phyloP scores from a whole-genome alignment of 2,113 vertebrate species.

The Arvicanthis niloticus region DNA sequence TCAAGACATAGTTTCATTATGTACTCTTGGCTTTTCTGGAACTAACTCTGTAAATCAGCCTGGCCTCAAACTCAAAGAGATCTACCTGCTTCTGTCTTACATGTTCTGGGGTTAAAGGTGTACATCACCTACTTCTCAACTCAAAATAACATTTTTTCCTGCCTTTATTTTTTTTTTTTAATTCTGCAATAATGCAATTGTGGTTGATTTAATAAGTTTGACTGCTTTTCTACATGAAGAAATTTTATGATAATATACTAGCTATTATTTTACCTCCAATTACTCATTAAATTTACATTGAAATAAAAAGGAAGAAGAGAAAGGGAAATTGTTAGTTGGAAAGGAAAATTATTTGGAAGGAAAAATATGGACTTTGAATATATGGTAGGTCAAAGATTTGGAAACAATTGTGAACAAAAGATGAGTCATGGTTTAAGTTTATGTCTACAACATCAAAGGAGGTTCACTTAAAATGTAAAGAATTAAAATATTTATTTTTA shows the following conservation, averaged over 20 bases:
- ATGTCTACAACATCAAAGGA: neutral
- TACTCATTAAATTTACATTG: neutral
- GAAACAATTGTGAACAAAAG: neutral
- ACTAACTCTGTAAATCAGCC: too few relatives aligned
- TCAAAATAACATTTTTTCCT: neutral
- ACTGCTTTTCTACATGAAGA: neutral
- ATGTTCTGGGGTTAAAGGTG: too few relatives aligned
- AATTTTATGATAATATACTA: neutral
- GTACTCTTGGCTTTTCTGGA: too few relatives aligned
- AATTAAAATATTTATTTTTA: constrained; percentile 1
- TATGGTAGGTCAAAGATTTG: neutral
- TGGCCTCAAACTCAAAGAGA: too few relatives aligned
- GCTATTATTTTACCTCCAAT: neutral
- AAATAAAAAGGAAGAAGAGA: neutral
- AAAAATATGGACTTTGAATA: neutral
- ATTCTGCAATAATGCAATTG: neutral
- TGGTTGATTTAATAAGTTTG: constrained; percentile 21
- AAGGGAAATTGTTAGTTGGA: too few relatives aligned
- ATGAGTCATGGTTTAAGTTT: neutral
- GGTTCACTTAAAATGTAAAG: neutral
- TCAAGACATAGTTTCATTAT: too few relatives aligned
- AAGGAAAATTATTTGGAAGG: neutral
- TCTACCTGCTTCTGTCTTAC: too few relatives aligned
- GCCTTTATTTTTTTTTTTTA: neutral
- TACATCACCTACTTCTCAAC: too few relatives aligned